Base-by-base conservation (phyloP, 2,888 invertebrate species). In the Eurois occulta region DNA sequence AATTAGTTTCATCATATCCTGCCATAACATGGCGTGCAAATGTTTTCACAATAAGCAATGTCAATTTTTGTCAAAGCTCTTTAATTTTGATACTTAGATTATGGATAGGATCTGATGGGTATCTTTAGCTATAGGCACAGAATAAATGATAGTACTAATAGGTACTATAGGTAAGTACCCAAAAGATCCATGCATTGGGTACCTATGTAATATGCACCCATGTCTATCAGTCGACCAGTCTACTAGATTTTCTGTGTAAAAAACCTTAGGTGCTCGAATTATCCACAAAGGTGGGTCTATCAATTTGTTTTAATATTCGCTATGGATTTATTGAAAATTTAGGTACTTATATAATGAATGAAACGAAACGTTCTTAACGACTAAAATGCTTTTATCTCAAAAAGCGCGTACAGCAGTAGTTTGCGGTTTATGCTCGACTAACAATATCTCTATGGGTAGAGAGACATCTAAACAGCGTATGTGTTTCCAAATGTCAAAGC, bases 401-500 rank as follows among this genome's bases (percentile, higher is more conserved):
- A 81, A 86, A 87, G 83, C 89, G 90, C 88, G 74, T 80, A 78
- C 65, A 62, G 32, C 35, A 86, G 46, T 88, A 90, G 91, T 92
- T 91, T 91, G 87, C 87, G 86, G 83, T 88, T 88, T 84, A 88
- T 88, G 87, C 86, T 84, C 83, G 87, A 80, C 86, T 89, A 84
- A 86, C 87, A 84, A 75, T 78, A 75, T 75, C 74, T 85, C 72
- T 85, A 87, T 89, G 90, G 89, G 90, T 93, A 91, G 88, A 84
- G 81, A 81, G 65, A 90, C 91, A 90, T 92, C 93, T 91, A 94
- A 94, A 92, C 91, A 92, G 88, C 86, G 91, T 69, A 75, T 77
- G 77, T 81, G 94, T 93, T 94, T 92, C 92, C 91, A 91, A 95
- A 94, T 93, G 95, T 95, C 94, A 95, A 94, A 95, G 94, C 95